Base-by-base conservation (phyloP, 2,797 vertebrate genomes). In the Coregonus suidteri region DNA sequence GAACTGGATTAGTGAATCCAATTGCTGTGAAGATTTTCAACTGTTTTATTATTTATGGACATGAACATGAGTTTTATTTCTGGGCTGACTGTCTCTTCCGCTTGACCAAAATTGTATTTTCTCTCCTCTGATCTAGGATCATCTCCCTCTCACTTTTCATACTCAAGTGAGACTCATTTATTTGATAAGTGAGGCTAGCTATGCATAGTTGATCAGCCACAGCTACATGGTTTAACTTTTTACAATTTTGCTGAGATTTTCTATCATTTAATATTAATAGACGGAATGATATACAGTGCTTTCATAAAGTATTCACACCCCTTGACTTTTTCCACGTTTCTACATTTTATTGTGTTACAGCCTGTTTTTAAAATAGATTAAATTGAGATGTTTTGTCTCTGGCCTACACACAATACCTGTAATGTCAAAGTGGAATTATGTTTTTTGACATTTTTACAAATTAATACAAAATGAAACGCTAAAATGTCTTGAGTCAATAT, bases 231-330 rank as follows among this genome's bases (percentile, higher is more conserved):
- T 81, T 88, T 78, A 59, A 75, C 77, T 77, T 79, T 84, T 59
- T 75, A 64, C 76, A 67, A 74, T 80, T 64, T 35, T 69, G 64
- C 62, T 18, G 56, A 80, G 54, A 79, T 84, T 80, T 83, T 73
- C 41, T 34, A 11, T 84, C 69, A 79, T 90, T 87, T 77, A 80
- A 79, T 90, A 86, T 90, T 90, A 80, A 88, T 77, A 37, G 75
- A 74, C 65, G 25, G 47, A 62, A 62, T n/a, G n/a, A 5, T 25
- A 62, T 62, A 54, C 14, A 16, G 53, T 54, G 5, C 56, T 47
- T 9, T 47, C 41, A 47, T 9, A 47, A 47, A 47, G 11, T 47
- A 47, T 47, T 47, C 41, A 13, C 41, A 47, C 11, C 11, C 11
- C 9, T 47, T 47, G 11, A 47, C 41, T 47, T 47, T 47, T 9